Evolutionary conservation across 2,888 invertebrate genomes (phyloP), one percentile per base, ranked within the genome.

Genomic region (Gryllus longicercus): DNA sequence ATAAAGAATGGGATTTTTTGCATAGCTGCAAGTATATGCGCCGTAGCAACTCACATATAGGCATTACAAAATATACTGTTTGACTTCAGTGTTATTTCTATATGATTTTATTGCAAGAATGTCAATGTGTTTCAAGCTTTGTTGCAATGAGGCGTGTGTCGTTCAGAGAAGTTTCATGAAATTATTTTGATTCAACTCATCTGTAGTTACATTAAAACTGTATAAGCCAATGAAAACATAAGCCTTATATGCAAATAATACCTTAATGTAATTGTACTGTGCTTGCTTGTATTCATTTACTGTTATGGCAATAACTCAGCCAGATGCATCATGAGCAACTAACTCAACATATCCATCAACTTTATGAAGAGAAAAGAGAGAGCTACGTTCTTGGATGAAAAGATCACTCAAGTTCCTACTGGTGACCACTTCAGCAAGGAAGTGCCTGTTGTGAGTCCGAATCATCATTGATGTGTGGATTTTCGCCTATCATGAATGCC

Each of bases 21-120:
- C 49, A n/a, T 77, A 77, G 50, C 50, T 77, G 50, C 25, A 75
- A n/a, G 49, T 77, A 50, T 49, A n/a, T 77, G 77, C 77, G 50
- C 18, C n/a, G n/a, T 77, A 77, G 50, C 77, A 50, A 77, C 77
- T 77, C 50, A 77, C 77, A 49, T 76, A 23, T 16, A 63, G 63
- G 16, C 14, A n/a, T 63, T 63, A 63, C 63, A 63, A 63, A 63
- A 63, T 63, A 63, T 18, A 63, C 14, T 63, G n/a, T 63, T 63
- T 63, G 63, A 18, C n/a, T 63, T 63, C 63, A 63, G 14, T 63
- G 16, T 63, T 63, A 63, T 63, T 63, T 63, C 14, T 63, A 63
- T 63, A 63, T 63, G 63, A 63, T 63, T 63, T 63, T 63, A 18
- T 63, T 63, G 63, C 63, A 63, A 63, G 63, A 63, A 63, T 63